Evolutionary conservation across 2,888 invertebrate species (phyloP), one percentile per base, ranked within the genome.

Genomic region (Geophilus truncorum): DNA sequence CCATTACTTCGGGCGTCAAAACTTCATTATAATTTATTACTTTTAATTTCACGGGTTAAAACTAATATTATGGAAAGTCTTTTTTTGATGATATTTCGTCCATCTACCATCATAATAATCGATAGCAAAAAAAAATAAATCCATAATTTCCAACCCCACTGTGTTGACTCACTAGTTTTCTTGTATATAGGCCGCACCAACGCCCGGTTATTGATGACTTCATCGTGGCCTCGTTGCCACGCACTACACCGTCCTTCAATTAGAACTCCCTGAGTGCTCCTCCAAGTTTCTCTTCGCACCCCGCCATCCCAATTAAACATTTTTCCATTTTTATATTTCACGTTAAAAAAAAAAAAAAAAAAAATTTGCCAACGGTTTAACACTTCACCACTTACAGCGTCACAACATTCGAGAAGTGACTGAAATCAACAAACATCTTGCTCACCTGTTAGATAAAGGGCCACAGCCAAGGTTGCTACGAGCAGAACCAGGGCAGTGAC

Each of bases 361-460:
- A n/a, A n/a, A n/a, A n/a, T n/a, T n/a, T 62, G 21, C 21, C 57
- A n/a, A 23, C 10, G 10, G n/a, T 62, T 62, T 62, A 18, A 62
- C 3, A 18, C 57, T 62, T 62, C 57, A 15, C 40, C 40, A 40
- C 40, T 40, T 40, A 40, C 9, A 40, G 40, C 40, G n/a, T 40
- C 40, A 40, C n/a, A 62, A 62, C 57, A 62, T 23, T 62, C 57
- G 21, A 21, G 23, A 62, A 21, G 23, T 23, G 57, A 62, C 12
- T 12, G 21, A 18, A 62, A 62, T 62, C 21, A 62, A 62, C 21
- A 21, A 21, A n/a, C 21, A n/a, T 62, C 21, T 62, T 34, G 34
- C 80, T 80, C 34, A 80, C 80, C 80, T 80, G 80, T 80, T 21
- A 80, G 34, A 21, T 80, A 80, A 9, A 80, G 75, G 21, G 70